Evolutionary conservation across 2,797 vertebrate species (phyloP), one percentile per base, ranked within the genome.

Genomic region (Todus mexicanus): DNA sequence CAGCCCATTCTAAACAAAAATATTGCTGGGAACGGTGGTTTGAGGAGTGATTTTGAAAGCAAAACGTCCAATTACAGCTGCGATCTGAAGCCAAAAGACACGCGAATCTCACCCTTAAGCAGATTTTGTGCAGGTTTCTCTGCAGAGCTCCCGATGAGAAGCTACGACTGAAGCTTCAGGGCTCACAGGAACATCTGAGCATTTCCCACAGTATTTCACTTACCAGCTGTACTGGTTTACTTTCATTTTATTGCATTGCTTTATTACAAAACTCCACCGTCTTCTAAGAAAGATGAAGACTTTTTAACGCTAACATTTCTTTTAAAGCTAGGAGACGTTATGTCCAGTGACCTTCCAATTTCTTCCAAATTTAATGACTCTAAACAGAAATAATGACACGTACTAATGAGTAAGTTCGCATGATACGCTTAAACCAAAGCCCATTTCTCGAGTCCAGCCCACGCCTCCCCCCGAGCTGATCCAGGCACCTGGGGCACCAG

Each of bases 381-480:
- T 23, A 40, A 65, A 45, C 11, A 37, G 26, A 35, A 80, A 38
- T 43, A 63, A 45, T 9, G 12, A 43, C 35, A 87, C 57, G 2
- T 6, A 29, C 35, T 21, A 20, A 37, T 10, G 17, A 80, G 33
- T 15, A 45, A 15, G 16, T 31, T 88, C 40, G 65, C 35, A 63
- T 2, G 15, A 60, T 3, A 31, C 7, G 23, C 20, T 12, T 25
- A 80, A 45, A 11, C 56, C 68, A 47, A 80, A 38, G 48, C 25
- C n/a, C n/a, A n/a, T n/a, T n/a, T n/a, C n/a, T 9, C 51, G 17
- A 40, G 13, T 4, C 12, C 3, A 4, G 21, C 1, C 4, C 5
- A 2, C 3, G 0, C 17, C 47, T 33, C 7, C 7, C 16, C 27
- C 13, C 2, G 3, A 7, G 26, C 60, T 6, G 18, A n/a, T 23